Conservation (phyloP, 2,888 invertebrate species). For the Mantis religiosa region DNA sequence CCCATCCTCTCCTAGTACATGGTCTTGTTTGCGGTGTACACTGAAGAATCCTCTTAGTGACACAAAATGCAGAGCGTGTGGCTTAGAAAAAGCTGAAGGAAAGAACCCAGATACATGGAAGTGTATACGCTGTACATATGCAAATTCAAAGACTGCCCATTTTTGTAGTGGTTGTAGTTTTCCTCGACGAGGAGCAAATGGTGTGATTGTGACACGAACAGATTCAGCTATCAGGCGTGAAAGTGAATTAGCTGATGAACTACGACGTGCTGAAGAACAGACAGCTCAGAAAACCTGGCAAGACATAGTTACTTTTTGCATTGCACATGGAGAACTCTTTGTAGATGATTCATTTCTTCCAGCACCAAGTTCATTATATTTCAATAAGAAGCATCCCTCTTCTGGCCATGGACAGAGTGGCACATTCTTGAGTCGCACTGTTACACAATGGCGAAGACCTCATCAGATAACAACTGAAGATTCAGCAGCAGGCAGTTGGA, state of each 20-base stretch:
- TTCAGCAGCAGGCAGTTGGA: conserved; percentile 74
- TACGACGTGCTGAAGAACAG: conserved; percentile 77
- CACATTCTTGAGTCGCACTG: conserved; percentile 45
- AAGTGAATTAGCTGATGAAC: conserved; percentile 77
- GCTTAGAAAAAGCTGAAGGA: too few relatives aligned
- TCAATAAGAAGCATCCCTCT: conserved; percentile 59
- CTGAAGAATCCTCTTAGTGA: conserved; percentile 71
- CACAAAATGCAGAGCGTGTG: conserved; percentile 66
- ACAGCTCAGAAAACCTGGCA: conserved; percentile 88
- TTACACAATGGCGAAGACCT: conserved; percentile 86
- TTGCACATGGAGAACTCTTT: conserved; percentile 80
- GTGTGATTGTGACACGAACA: not conserved
- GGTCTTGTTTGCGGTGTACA: conserved; percentile 78
- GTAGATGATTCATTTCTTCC: conserved; percentile 95
- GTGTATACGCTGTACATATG: conserved; percentile 62
- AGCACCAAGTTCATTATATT: conserved; percentile 81
- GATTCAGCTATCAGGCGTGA: conserved; percentile 54
- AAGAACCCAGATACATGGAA: conserved; percentile 51
- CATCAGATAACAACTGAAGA: conserved; percentile 78
- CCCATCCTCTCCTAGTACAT: conserved; percentile 65
- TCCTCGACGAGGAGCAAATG: conserved; percentile 37
- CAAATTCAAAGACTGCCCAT: conserved; percentile 57
- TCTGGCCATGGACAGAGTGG: too few relatives aligned
- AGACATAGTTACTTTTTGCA: conserved; percentile 84
- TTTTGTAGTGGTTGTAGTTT: conserved; percentile 75